Conservation (phyloP, 1,140 invertebrate species). For the Drosophila paulistorum region DNA sequence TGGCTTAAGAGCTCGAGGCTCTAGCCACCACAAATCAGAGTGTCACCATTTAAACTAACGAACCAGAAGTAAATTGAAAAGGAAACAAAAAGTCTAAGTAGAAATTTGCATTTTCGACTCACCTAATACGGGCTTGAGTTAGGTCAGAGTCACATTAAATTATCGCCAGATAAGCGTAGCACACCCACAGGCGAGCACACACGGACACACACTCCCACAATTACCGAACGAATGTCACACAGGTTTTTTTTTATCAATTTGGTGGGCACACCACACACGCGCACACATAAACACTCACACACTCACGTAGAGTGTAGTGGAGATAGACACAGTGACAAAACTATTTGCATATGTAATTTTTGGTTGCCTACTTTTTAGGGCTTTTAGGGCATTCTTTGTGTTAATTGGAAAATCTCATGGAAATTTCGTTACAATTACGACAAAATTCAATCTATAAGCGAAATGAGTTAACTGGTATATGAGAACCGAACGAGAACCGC, state of each 20-base stretch:
- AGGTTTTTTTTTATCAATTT: conserved; percentile 36
- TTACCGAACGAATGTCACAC: conserved; percentile 17
- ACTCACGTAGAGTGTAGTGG: no score
- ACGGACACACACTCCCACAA: conserved; percentile 3
- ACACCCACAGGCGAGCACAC: conserved; percentile 19
- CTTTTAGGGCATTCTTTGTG: conserved; percentile 15
- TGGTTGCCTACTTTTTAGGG: conserved; percentile 18
- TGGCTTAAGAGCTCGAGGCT: conserved; percentile 24
- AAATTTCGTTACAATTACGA: conserved; percentile 28
- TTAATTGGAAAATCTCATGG: conserved; percentile 50
- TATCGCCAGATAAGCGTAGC: conserved; percentile 26
- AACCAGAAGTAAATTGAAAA: conserved; percentile 26
- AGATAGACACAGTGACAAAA: conserved; percentile 11
- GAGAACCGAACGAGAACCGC: conserved; percentile 52
- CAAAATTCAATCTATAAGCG: not conserved
- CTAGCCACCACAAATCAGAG: conserved; percentile 47
- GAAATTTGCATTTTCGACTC: conserved; percentile 1
- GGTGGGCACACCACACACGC: not conserved
- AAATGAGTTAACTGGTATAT: conserved; percentile 22
- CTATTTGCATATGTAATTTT: conserved; percentile 62
- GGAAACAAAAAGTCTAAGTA: conserved; percentile 14
- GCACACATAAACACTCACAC: not conserved
- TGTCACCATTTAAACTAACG: conserved; percentile 48
- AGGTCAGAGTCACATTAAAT: conserved; percentile 44
- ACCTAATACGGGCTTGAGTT: conserved; percentile 35